Percentiles rank a stretch among this genome's conserved stretches.
phyloP scores from a whole-genome alignment of 1,140 invertebrate species.

The Asobara japonica region DNA sequence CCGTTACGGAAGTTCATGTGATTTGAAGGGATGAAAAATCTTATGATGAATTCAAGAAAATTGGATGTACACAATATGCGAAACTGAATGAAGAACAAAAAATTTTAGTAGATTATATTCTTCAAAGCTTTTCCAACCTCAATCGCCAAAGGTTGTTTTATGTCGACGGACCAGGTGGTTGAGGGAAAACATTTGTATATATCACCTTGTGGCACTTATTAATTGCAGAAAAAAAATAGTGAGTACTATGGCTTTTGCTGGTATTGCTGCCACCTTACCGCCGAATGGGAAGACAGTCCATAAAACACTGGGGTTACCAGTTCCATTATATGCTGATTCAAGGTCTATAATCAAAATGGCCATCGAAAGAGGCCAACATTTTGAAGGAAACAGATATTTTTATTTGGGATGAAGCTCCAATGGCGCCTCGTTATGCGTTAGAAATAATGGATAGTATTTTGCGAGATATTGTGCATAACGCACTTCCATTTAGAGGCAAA shows the following conservation, averaged over 20 bases:
- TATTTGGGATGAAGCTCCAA: slow-evolving; percentile 49
- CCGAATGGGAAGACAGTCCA: no score
- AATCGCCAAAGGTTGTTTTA: no score
- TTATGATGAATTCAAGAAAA: not conserved
- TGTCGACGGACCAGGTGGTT: slow-evolving; percentile 38
- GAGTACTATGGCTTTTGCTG: slow-evolving; percentile 37
- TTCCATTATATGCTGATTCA: slow-evolving; percentile 19
- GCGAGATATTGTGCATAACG: slow-evolving; percentile 3
- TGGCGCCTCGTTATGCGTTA: not conserved
- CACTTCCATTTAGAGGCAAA: slow-evolving; percentile 5
- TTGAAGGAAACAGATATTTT: slow-evolving; percentile 35
- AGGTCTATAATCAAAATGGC: slow-evolving; percentile 34
- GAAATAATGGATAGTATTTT: not conserved
- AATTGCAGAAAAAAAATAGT: slow-evolving; percentile 27
- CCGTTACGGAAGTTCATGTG: not conserved
- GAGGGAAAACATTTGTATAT: slow-evolving; percentile 37
- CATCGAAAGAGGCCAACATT: slow-evolving; percentile 17
- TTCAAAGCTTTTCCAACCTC: not conserved
- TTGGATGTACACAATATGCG: slow-evolving; percentile 6
- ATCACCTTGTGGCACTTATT: slow-evolving; percentile 30
- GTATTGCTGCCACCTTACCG: slow-evolving; percentile 38
- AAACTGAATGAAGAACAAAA: slow-evolving; percentile 21
- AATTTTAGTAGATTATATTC: not conserved
- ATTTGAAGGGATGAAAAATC: not conserved
- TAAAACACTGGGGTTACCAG: slow-evolving; percentile 5